Percentiles rank a stretch among this genome's conserved stretches.
Conservation (phyloP, 1,140 invertebrate species). For the Drosophila triauraria region DNA sequence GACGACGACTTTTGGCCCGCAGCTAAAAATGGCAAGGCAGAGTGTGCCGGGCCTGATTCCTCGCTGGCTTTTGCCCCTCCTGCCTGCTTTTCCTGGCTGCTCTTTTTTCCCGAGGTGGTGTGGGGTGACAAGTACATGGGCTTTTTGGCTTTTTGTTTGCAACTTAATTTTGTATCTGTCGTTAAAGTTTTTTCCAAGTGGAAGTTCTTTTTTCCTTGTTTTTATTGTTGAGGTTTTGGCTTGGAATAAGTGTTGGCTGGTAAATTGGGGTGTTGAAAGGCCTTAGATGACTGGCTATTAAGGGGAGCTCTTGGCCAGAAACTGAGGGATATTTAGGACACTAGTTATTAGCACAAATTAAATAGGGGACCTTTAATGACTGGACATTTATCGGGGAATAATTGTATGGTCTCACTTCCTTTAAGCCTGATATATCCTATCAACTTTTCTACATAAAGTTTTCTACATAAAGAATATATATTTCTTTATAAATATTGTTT, state of each 20-base stretch:
- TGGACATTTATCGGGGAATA: not conserved
- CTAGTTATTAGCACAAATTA: constrained; percentile 7
- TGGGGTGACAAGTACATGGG: constrained; percentile 39
- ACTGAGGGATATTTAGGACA: constrained; percentile 1
- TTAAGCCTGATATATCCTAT: not conserved
- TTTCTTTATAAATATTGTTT: too few relatives aligned
- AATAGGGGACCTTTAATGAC: not conserved
- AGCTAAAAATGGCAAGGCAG: constrained; percentile 33
- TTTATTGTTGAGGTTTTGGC: constrained; percentile 18
- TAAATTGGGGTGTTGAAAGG: not conserved
- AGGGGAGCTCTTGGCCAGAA: not conserved
- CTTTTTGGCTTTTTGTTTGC: constrained; percentile 69
- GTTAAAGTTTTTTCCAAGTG: constrained; percentile 62
- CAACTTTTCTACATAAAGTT: not conserved
- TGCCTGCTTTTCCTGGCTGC: constrained; percentile 28
- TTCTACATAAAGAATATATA: not conserved
- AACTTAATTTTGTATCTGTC: constrained; percentile 82
- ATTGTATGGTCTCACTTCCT: not conserved
- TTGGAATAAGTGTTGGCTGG: not conserved
- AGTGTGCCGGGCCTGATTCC: constrained; percentile 53
- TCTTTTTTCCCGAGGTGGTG: constrained; percentile 35
- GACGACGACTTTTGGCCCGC: constrained; percentile 64
- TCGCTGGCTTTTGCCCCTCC: not conserved
- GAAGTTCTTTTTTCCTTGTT: not conserved
- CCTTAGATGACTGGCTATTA: constrained; percentile 10